Base-by-base conservation (phyloP, 30 jellyfish, hydroid and myxozoan genomes). In the Turritopsis rubra region DNA sequence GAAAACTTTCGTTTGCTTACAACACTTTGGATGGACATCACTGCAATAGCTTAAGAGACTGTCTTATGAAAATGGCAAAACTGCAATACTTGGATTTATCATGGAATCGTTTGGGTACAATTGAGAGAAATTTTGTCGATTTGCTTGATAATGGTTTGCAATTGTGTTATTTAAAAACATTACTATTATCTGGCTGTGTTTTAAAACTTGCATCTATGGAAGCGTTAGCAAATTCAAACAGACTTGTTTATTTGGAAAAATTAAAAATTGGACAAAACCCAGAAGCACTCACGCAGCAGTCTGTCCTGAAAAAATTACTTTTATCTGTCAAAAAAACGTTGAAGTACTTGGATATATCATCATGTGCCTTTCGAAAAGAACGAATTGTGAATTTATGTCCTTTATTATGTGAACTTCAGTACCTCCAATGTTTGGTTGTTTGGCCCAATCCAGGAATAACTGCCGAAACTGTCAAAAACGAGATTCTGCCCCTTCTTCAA, bases 391-490 rank as follows among this genome's bases (percentile, higher is more conserved):
- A 52, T 24, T 18, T 77, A 16, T 77, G 85, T 29, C 72, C 85
- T 29, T 19, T 77, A 5, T 26, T 77, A n/a, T 77, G 73, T 20
- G 21, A 60, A 1, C 21, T 77, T 19, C 66, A 26, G 74, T 77
- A 77, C 18, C 53, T 77, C 23, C 73, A 52, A 28, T 53, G 66
- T 27, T 60, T 77, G 28, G 73, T 77, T 77, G 66, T 77, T 28
- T 77, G 85, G 85, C 85, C 85, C 1, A 77, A 77, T 24, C 85
- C 85, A 22, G 85, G 85, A 28, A 27, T 77, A 19, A 77, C 66
- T 7, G 75, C 1, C 22, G 53, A 53, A 17, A 26, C 85, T 26
- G 28, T 77, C 20, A 77, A 53, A 24, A 21, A 29, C 0, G 85
- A 77, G 41, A 77, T 77, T 26, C 29, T 77, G 75, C 85, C 85